Base-by-base conservation (phyloP, 2,113 vertebrate species). In the Ailurus styani region DNA sequence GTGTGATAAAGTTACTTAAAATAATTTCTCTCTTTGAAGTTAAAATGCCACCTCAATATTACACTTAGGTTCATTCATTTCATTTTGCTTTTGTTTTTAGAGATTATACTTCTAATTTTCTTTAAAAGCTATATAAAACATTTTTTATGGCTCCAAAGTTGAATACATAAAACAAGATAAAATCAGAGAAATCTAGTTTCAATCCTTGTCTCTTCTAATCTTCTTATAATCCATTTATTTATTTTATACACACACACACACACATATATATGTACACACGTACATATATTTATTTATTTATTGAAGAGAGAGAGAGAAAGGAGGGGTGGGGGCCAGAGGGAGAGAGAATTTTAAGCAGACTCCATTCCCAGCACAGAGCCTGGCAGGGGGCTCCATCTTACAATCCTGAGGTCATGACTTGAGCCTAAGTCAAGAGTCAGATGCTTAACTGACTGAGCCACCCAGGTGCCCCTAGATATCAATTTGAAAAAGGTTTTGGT, bases 1-100 rank as follows among this genome's bases (percentile, higher is more conserved):
- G 1, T 47, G 25, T 54, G 17, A 87, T 93, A 87, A 90, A 94
- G 18, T 88, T 81, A 34, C 82, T 96, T 93, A 72, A 82, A 95
- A 50, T 92, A 94, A 90, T 79, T 90, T 18, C 4, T 70, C 13
- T 66, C 40, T 96, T 62, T 92, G 31, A 93, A 79, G 40, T 95
- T 93, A 81, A 93, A 40, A 27, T 87, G 40, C 73, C 66, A 92
- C 78, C 42, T 95, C 79, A 94, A 3, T 70, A 47, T 87, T 88
- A 42, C 12, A 78, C 29, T 77, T 81, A 78, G 20, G 18, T 77
- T 95, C 40, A 72, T 95, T 87, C 73, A 64, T 93, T 88, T 91
- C 37, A 72, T 45, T 95, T 95, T 95, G 27, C 68, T 91, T 89
- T 86, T 94, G 42, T 52, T 95, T 85, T 87, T 81, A 75, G 78